Conservation (phyloP, 2,888 invertebrate species). For the Cancer borealis region DNA sequence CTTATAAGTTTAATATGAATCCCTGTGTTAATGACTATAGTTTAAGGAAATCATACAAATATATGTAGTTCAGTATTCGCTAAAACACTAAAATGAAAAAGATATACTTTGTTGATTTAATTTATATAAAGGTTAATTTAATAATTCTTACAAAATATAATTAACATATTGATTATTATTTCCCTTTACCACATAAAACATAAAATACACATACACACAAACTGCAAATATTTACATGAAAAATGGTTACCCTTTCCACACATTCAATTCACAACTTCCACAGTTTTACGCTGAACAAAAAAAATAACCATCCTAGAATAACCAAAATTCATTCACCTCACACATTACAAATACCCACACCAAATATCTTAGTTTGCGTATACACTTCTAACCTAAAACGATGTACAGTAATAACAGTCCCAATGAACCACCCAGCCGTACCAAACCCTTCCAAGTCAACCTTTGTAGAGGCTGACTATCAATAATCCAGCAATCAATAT, state of each 20-base stretch:
- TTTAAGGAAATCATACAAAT: background rate
- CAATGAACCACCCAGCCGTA: background rate
- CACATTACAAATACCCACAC: background rate
- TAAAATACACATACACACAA: background rate
- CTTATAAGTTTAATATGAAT: background rate
- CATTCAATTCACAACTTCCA: slow-evolving; percentile 84
- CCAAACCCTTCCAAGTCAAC: background rate
- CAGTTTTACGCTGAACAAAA: slow-evolving; percentile 79
- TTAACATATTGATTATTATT: background rate
- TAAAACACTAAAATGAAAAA: background rate
- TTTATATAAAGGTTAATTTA: background rate
- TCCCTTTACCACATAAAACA: background rate
- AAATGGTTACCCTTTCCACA: background rate
- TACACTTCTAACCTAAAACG: background rate
- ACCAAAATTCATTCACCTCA: background rate
- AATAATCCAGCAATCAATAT: too few relatives aligned
- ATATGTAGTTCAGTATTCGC: background rate
- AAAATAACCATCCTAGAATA: background rate
- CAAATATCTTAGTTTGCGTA: background rate
- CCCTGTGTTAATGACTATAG: background rate
- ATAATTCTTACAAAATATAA: background rate
- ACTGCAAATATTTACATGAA: background rate
- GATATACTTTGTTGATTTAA: background rate
- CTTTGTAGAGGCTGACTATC: background rate
- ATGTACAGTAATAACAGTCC: background rate